Conservation (phyloP, 2,797 vertebrate species). For the Prionace glauca region DNA sequence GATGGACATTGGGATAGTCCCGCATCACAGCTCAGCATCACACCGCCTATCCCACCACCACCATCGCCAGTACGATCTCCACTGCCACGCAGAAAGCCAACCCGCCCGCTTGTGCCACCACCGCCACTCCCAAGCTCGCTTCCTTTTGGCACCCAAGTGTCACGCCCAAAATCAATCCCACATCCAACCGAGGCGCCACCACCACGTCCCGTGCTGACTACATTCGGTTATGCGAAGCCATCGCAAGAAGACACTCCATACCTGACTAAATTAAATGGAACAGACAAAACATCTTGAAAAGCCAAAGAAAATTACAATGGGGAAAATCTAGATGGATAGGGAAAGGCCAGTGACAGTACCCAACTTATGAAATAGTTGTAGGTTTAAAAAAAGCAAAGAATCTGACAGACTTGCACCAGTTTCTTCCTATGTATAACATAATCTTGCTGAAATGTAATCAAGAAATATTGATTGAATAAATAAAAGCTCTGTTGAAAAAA, state of each 20-base stretch:
- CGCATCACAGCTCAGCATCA: rapidly evolving
- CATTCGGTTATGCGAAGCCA: not conserved
- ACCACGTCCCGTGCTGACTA: not conserved
- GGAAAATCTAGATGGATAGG: not conserved
- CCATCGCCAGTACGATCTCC: not conserved
- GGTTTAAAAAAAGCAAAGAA: not conserved
- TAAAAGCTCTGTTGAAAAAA: not conserved
- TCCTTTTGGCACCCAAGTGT: not conserved
- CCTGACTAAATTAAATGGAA: rapidly evolving
- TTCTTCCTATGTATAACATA: conserved; percentile 29
- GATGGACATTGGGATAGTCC: not conserved
- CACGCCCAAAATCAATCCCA: too few species aligned
- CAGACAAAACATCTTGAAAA: not conserved
- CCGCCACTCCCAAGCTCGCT: not conserved
- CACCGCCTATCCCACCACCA: not conserved
- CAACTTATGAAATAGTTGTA: not conserved
- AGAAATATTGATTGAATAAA: conserved; percentile 30
- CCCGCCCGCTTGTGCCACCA: not conserved
- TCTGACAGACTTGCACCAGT: conserved; percentile 6
- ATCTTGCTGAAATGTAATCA: conserved; percentile 21
- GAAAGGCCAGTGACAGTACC: not conserved
- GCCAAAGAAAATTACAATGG: not conserved
- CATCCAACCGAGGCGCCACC: not conserved
- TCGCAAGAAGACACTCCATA: not conserved
- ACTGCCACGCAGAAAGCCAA: not conserved